Conservation (phyloP, 2,797 vertebrate genomes). For the Hippoglossus hippoglossus region DNA sequence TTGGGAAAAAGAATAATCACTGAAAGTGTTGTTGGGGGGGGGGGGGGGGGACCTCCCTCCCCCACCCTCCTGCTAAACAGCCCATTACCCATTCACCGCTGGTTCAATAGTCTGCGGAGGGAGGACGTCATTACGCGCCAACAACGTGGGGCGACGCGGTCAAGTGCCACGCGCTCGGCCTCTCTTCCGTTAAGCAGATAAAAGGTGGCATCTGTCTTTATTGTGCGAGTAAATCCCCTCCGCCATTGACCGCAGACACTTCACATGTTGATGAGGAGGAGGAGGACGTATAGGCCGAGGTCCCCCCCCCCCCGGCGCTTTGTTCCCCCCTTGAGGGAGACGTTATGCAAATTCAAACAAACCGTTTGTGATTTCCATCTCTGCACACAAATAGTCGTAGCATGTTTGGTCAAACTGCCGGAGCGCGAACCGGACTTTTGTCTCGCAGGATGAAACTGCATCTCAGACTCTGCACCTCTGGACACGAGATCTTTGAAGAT, state of each 20-base stretch:
- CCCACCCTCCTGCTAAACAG: conserved; percentile 7
- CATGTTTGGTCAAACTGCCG: conserved; percentile 25
- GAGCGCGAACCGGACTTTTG: neutral
- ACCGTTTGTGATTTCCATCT: conserved; percentile 75
- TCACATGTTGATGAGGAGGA: conserved; percentile 81
- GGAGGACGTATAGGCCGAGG: conserved; percentile 42
- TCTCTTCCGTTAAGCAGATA: conserved; percentile 77
- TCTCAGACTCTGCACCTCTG: too few species aligned
- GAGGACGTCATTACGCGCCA: conserved; percentile 51
- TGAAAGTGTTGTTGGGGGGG: conserved; percentile 19
- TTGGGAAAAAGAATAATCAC: conserved; percentile 3
- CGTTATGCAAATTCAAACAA: conserved; percentile 82
- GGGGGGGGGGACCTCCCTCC: conserved; percentile 6
- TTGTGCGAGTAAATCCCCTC: conserved; percentile 71
- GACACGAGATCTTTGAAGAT: too few species aligned
- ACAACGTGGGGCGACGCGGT: conserved; percentile 40
- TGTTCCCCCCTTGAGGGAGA: conserved; percentile 39
- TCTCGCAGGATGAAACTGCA: too few species aligned
- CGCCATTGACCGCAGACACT: conserved; percentile 76
- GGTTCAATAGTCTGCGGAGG: conserved; percentile 26
- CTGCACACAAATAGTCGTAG: conserved; percentile 51
- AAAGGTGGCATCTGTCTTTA: conserved; percentile 83
- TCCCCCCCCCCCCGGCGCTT: conserved; percentile 25
- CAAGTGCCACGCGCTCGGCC: conserved; percentile 74
- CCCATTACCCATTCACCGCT: conserved; percentile 29